Percentiles rank a stretch among this genome's conserved stretches.
phyloP scores from a whole-genome alignment of 2,888 invertebrate genomes.

The Mythimna loreyi region DNA sequence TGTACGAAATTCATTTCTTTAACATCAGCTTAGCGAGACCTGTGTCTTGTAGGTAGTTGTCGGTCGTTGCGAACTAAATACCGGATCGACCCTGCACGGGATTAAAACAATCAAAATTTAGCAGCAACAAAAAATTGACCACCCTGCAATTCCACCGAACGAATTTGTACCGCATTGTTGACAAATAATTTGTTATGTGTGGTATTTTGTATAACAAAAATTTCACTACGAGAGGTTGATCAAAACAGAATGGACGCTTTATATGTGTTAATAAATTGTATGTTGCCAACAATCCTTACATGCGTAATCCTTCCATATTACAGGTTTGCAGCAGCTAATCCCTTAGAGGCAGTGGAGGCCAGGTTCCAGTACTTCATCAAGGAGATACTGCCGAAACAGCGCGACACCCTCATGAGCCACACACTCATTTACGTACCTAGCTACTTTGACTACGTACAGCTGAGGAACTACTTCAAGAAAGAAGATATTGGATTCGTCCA shows the following conservation, averaged over 20 bases:
- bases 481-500: conserved; percentile 97
- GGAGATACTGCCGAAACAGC: conserved; percentile 95
- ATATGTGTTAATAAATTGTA: background rate
- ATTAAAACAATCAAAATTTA: too few relatives aligned
- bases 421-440: conserved; percentile 97
- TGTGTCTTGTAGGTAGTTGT: too few relatives aligned
- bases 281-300: background rate
- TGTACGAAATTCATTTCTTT: too few relatives aligned
- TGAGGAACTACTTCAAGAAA: conserved; percentile 97
- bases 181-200: background rate
- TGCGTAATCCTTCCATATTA: background rate
- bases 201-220: background rate
- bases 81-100: too few relatives aligned
- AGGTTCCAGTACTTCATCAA: conserved; percentile 96
- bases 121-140: too few relatives aligned
- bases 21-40: too few relatives aligned
- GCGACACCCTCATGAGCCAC: conserved; percentile 94
- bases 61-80: too few relatives aligned
- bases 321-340: conserved; percentile 92
- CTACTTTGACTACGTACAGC: conserved; percentile 98
- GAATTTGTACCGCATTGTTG: background rate
- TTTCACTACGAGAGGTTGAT: background rate
- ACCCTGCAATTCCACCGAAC: background rate
- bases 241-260: background rate
- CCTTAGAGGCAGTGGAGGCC: conserved; percentile 93